Base-by-base conservation (phyloP, 2,113 vertebrate genomes). In the Actinemys pallida region DNA sequence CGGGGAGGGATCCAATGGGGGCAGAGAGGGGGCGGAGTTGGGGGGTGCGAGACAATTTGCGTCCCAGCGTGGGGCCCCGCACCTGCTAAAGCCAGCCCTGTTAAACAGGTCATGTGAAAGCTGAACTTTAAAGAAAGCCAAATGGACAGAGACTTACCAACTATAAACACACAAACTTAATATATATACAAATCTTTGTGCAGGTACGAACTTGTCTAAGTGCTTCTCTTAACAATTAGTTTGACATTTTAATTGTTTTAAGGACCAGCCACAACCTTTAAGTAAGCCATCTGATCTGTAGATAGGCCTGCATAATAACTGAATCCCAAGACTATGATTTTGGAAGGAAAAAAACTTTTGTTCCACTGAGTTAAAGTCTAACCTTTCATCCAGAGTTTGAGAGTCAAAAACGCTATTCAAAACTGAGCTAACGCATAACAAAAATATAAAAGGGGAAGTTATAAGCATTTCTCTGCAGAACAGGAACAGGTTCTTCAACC, bases 201-300 rank as follows among this genome's bases (percentile, higher is more conserved):
- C 94, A 96, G 90, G 91, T 89, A 85, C 59, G 81, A 85, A 93
- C 92, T 84, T 90, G 93, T 88, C 86, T 93, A 52, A 79, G 27
- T 0, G 0, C 31, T 29, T 65, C 75, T 86, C 39, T 2, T 78
- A 47, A 45, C 39, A 22, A 47, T 45, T 47, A 47, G 75, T 78
- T 27, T 47, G 42, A 78, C 42, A 72, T 72, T 78, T 78, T 78
- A 27, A 78, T 47, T 47, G 25, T 47, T 47, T 78, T 78, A 78
- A 78, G 25, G 22, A 47, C 42, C 20, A 16, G 20, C 20, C 10
- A 47, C 11, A 29, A 47, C 24, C 72, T 78, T 78, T 14, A 78
- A 76, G 75, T 45, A 76, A 78, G 45, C 42, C 24, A 47, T 47
- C 24, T 78, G 75, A 47, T 17, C 0, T 2, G 72, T 79, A 89